These are phyloP conservation scores for Monomorium pharaonis DNA, from an alignment of 1,140 invertebrate genomes.

Conservation along the genomic window DNA sequence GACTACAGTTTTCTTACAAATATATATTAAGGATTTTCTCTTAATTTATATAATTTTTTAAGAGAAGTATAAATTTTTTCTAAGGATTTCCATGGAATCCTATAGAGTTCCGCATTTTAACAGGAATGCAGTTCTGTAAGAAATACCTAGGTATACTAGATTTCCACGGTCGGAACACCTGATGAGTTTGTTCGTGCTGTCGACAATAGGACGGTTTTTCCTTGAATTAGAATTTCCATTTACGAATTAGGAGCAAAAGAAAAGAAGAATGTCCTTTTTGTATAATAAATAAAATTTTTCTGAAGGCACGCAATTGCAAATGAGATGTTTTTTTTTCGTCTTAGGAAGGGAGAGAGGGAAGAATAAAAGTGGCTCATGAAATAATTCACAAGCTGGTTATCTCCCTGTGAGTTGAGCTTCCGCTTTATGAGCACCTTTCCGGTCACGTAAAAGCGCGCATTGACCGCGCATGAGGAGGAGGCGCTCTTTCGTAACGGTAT, in stretches of 20 bases:
- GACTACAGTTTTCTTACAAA: not conserved
- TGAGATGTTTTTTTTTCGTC: not conserved
- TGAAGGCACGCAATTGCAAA: not conserved
- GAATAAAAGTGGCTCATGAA: not conserved
- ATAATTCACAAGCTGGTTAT: slow-evolving; percentile 14
- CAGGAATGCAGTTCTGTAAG: not conserved
- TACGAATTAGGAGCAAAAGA: not conserved
- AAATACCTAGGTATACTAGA: not conserved
- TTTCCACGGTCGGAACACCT: not conserved
- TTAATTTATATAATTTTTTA: slow-evolving; percentile 10
- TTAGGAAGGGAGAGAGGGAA: not conserved
- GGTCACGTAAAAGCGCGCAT: slow-evolving; percentile 31
- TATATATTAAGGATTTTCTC: not conserved
- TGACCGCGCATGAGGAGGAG: slow-evolving; percentile 24
- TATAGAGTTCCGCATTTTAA: not conserved
- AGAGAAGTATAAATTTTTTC: not conserved
- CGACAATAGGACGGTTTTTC: not conserved
- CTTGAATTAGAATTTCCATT: not conserved
- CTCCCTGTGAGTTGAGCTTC: slow-evolving; percentile 19
- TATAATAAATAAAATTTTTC: not conserved
- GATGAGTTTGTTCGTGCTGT: not conserved
- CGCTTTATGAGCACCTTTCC: slow-evolving; percentile 34
- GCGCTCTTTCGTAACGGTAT: slow-evolving; percentile 65
- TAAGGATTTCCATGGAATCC: not conserved
- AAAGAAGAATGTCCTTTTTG: not conserved